Evolutionary conservation across 2,797 vertebrate genomes (phyloP), one percentile per base, ranked within the genome.

Genomic region (Microctenopoma lineatum): DNA sequence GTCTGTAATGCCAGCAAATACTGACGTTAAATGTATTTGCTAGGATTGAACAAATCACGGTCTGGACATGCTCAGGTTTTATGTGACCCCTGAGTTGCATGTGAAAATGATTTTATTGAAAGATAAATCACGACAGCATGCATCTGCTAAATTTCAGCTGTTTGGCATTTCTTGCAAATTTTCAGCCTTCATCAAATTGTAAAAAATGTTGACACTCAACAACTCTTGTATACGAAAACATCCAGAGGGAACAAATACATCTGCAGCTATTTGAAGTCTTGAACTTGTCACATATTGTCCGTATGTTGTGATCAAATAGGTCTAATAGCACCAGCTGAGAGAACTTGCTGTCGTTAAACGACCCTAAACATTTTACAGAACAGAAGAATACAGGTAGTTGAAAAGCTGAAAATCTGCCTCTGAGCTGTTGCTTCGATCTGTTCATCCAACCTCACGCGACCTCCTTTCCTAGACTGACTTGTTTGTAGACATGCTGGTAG

Each of bases 21-120:
- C 25, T 51, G 8, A 39, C n/a, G 11, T 48, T 51, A 14, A 45
- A 18, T 39, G 25, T 29, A 50, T 25, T 67, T 32, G 69, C 58
- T 87, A 87, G 78, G 87, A 92, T 87, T 84, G 80, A 53, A 75
- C 59, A 88, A 90, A 90, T 87, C 81, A 84, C 70, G 85, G 84
- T 87, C 87, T 87, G 68, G 80, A 80, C 32, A 59, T 26, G 9
- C 21, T 54, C 27, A 13, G 16, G 26, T 59, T 66, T 66, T 57
- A 62, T 44, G 21, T 9, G 15, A 63, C 47, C 58, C 10, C 56
- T 70, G n/a, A 46, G 15, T 41, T 42, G 52, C 11, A 54, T 70
- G 44, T 45, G 7, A 59, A 64, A 84, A 53, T 66, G 18, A 38
- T 41, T 45, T 69, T 58, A 54, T 79, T 81, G 58, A 52, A 46